phyloP scores from a whole-genome alignment of 2,888 invertebrate species.

The Limulus polyphemus region DNA sequence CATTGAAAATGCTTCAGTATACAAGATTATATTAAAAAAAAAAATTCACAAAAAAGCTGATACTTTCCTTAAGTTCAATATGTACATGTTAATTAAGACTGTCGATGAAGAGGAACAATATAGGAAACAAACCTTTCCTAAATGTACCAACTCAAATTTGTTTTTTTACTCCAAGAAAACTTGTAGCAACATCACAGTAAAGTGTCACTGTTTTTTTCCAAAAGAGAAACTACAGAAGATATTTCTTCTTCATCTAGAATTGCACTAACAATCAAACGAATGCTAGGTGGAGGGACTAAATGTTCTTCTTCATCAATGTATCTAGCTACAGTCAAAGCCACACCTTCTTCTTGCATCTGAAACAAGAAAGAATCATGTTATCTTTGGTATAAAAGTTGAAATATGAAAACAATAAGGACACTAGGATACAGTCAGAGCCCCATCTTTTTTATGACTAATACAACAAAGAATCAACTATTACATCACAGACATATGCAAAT shows the following conservation, averaged over 20 bases:
- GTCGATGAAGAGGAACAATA: too few species aligned
- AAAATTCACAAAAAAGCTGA: too few species aligned
- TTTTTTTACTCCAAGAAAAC: too few species aligned
- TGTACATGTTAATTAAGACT: too few species aligned
- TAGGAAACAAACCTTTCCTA: too few species aligned
- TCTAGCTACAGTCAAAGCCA: slow-evolving; percentile 56
- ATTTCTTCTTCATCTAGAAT: slow-evolving; percentile 52
- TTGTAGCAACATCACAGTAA: too few species aligned
- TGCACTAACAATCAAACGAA: slow-evolving; percentile 56
- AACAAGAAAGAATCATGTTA: slow-evolving; percentile 11
- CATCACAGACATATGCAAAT: not conserved
- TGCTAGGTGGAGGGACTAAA: slow-evolving; percentile 53
- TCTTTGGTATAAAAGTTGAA: slow-evolving; percentile 3
- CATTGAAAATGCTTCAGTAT: too few species aligned
- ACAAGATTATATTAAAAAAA: too few species aligned
- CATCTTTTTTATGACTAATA: not conserved
- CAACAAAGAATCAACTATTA: not conserved
- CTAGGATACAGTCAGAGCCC: too few species aligned
- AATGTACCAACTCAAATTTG: too few species aligned
- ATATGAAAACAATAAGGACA: not conserved
- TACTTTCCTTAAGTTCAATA: too few species aligned
- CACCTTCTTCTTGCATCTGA: slow-evolving; percentile 50
- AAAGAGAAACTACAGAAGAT: slow-evolving; percentile 5
- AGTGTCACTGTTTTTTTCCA: too few species aligned
- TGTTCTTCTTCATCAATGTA: slow-evolving; percentile 56